A percentile compares a stretch with the other conserved stretches of the same genome.
phyloP scores from a whole-genome alignment of 1,140 invertebrate genomes.

The Scaptomyza graminum region DNA sequence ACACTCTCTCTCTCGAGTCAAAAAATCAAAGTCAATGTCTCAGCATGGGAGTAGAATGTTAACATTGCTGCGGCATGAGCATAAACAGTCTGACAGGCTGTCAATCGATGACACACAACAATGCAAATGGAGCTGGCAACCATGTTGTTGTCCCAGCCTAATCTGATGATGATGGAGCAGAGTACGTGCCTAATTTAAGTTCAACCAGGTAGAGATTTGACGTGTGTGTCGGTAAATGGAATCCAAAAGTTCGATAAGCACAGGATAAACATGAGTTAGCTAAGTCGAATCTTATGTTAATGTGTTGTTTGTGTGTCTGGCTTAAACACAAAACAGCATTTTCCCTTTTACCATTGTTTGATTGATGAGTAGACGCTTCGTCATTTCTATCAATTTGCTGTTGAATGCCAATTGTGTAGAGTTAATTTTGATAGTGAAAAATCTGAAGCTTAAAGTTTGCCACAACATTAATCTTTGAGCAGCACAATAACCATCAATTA shows the following conservation, averaged over 20 bases:
- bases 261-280: not conserved
- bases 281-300: not conserved
- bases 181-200: conserved; percentile 36
- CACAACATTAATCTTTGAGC: conserved; percentile 35
- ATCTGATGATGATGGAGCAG: conserved; percentile 19
- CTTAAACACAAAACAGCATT: not conserved
- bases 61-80: not conserved
- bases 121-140: conserved; percentile 23
- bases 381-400: conserved; percentile 18
- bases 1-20: conserved; percentile 3
- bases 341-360: not conserved
- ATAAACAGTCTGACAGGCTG: conserved; percentile 50
- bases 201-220: conserved; percentile 1
- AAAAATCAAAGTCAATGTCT: conserved; percentile 15
- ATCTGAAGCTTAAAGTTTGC: conserved; percentile 15
- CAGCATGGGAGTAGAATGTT: not conserved
- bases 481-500: conserved; percentile 40
- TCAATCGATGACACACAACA: conserved; percentile 47
- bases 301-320: not conserved
- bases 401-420: conserved; percentile 5
- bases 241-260: not conserved
- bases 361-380: conserved; percentile 21
- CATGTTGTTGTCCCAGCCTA: conserved; percentile 8
- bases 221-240: not conserved
- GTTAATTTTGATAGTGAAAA: conserved; percentile 12